Percentiles rank a stretch among this genome's conserved stretches.
These are phyloP conservation scores for Paracanthobrama guichenoti DNA, from an alignment of 2,113 vertebrate genomes.

Conservation along the genomic window DNA sequence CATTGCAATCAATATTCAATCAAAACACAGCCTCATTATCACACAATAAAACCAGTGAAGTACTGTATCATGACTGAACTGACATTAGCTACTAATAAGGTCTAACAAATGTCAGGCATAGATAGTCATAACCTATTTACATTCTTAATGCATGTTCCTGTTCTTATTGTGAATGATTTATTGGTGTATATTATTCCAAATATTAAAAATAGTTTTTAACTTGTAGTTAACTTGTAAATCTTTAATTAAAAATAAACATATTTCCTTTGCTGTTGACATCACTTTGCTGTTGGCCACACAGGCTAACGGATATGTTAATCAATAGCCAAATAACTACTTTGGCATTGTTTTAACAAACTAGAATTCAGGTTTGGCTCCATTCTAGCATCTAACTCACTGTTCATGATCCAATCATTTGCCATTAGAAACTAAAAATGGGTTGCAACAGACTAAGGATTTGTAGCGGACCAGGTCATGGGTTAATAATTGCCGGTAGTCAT, in stretches of 20 bases:
- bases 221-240: neutral
- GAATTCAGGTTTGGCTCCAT: neutral
- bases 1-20: constrained; percentile 29
- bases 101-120: neutral
- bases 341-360: neutral
- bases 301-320: neutral
- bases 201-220: neutral
- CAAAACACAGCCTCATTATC: constrained; percentile 14
- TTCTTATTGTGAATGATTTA: neutral
- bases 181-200: neutral
- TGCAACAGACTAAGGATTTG: neutral
- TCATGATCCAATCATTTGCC: neutral
- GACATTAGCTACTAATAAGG: neutral
- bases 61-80: constrained; percentile 2
- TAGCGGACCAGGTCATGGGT: neutral
- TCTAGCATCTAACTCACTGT: neutral
- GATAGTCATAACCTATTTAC: neutral
- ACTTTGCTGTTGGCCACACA: neutral
- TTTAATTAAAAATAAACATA: neutral
- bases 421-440: neutral
- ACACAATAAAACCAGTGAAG: neutral
- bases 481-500: constrained; percentile 8
- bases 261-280: neutral
- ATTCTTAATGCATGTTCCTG: neutral
- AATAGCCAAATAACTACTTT: neutral